Percentiles rank a stretch among this genome's conserved stretches.
phyloP scores from a whole-genome alignment of 2,113 vertebrate species.

The Puma concolor region DNA sequence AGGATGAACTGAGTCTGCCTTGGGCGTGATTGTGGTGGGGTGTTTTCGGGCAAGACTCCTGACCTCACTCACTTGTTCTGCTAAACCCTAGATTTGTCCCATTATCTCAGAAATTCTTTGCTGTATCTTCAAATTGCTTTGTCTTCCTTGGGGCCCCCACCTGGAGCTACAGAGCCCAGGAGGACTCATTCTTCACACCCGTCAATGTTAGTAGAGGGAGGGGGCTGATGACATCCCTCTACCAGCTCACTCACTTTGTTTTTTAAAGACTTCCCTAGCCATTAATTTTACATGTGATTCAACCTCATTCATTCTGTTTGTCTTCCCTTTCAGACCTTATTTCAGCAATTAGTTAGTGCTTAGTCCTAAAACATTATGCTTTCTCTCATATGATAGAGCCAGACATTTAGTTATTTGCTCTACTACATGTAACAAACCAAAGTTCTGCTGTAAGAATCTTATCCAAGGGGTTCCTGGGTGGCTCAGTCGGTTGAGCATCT shows the following conservation, averaged over 20 bases:
- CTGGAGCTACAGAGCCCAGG: background rate
- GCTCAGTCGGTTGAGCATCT: too few relatives aligned
- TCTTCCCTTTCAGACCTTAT: background rate
- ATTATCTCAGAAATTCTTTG: background rate
- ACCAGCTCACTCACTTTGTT: background rate
- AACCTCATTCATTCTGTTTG: background rate
- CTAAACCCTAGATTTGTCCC: background rate
- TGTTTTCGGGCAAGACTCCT: background rate
- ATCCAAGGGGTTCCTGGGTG: too few relatives aligned
- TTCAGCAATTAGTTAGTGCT: background rate
- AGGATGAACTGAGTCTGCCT: background rate
- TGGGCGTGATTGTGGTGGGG: background rate
- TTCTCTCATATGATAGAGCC: constrained; percentile 4
- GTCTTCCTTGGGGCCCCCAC: background rate
- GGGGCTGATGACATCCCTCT: background rate
- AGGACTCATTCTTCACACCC: background rate
- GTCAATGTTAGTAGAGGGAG: background rate
- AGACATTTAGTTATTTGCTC: background rate
- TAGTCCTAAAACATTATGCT: background rate
- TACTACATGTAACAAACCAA: background rate
- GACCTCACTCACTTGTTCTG: background rate
- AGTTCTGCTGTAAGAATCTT: background rate
- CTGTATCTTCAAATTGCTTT: background rate
- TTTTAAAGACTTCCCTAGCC: background rate
- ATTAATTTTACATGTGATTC: background rate